These are phyloP conservation scores for Autographa gamma DNA, from an alignment of 2,888 invertebrate genomes.

Conservation along the genomic window DNA sequence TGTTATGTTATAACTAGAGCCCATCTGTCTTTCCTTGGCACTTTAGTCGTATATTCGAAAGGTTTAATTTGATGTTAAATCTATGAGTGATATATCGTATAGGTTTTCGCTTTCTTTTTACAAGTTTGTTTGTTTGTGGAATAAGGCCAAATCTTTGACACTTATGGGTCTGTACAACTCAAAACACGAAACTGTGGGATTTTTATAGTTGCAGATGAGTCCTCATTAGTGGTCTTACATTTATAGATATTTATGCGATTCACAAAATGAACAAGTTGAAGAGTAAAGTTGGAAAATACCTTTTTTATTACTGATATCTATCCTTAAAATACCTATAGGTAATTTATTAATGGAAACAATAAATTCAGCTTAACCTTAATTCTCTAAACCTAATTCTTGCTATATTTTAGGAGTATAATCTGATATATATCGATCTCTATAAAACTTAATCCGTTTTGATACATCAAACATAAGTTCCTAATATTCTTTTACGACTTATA, in stretches of 20 bases:
- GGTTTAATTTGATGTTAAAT: conserved; percentile 77
- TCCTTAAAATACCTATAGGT: background rate
- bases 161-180: background rate
- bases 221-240: background rate
- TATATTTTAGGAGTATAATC: conserved; percentile 12
- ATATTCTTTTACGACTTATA: conserved; percentile 46
- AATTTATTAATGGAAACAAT: conserved; percentile 14
- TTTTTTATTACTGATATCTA: background rate
- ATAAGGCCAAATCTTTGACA: conserved; percentile 26
- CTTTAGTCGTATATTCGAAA: conserved; percentile 69
- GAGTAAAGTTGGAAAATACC: background rate
- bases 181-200: background rate
- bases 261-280: background rate
- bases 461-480: conserved; percentile 45
- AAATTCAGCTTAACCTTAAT: conserved; percentile 22
- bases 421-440: conserved; percentile 38
- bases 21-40: conserved; percentile 81
- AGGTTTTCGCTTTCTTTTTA: conserved; percentile 66
- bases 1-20: conserved; percentile 81
- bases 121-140: conserved; percentile 42
- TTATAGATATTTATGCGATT: background rate
- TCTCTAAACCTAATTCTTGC: conserved; percentile 25
- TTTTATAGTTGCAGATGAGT: background rate
- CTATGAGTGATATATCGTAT: conserved; percentile 80
- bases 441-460: conserved; percentile 45